phyloP scores from a whole-genome alignment of 2,888 invertebrate genomes.

The Trachelus troglodyta region DNA sequence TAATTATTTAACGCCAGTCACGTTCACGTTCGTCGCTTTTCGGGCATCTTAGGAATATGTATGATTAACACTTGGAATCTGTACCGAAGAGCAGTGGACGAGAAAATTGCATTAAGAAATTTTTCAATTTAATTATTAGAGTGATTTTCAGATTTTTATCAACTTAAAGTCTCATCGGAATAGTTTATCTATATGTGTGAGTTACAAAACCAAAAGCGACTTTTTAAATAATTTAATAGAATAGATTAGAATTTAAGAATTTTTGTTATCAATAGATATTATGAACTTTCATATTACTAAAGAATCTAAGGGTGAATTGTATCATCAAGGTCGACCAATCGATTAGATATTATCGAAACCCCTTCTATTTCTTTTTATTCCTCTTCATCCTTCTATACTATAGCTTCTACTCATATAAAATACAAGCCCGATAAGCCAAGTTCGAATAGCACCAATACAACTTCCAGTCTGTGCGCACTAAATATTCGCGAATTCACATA shows the following conservation, averaged over 20 bases:
- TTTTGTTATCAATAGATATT: background rate
- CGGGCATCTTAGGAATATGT: too few relatives aligned
- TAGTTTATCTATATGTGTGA: too few relatives aligned
- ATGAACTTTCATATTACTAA: background rate
- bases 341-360: background rate
- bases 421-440: background rate
- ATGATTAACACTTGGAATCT: too few relatives aligned
- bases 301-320: background rate
- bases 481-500: background rate
- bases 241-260: background rate
- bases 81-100: too few relatives aligned
- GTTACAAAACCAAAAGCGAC: too few relatives aligned
- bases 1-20: too few relatives aligned
- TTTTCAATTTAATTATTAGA: too few relatives aligned
- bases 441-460: background rate
- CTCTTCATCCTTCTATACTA: background rate
- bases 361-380: background rate
- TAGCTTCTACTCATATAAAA: background rate
- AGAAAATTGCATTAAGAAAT: too few relatives aligned
- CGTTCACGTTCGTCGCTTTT: too few relatives aligned
- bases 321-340: background rate
- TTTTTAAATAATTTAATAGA: too few relatives aligned
- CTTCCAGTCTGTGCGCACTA: background rate
- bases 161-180: too few relatives aligned
- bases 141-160: too few relatives aligned